These are phyloP conservation scores for Eristalis tenax DNA, from an alignment of 2,888 invertebrate genomes.

Conservation along the genomic window DNA sequence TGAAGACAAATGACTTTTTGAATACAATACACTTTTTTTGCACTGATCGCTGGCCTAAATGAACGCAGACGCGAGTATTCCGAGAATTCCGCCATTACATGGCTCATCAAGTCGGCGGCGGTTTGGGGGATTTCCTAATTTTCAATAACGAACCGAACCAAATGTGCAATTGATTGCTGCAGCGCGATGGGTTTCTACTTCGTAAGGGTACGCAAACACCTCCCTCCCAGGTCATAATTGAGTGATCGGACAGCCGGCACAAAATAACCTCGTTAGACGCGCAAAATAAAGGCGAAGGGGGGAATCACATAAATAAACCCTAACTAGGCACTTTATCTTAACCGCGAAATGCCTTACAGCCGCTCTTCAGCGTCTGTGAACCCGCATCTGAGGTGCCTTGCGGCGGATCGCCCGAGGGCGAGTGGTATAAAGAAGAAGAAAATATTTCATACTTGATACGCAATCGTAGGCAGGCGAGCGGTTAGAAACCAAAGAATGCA, in stretches of 20 bases:
- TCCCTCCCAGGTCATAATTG: neutral
- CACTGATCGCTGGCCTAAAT: neutral
- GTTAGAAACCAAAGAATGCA: slow-evolving; percentile 55
- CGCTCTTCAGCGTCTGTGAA: slow-evolving; percentile 23
- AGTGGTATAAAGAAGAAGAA: slow-evolving; percentile 5
- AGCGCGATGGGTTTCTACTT: neutral
- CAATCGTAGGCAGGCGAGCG: slow-evolving; percentile 46
- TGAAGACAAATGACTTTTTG: slow-evolving; percentile 14
- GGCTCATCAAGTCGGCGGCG: neutral
- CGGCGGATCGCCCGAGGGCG: slow-evolving; percentile 27
- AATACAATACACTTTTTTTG: neutral
- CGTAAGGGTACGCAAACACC: neutral
- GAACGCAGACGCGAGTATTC: neutral
- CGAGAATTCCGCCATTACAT: neutral
- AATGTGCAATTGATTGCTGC: neutral
- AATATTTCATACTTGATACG: slow-evolving; percentile 31
- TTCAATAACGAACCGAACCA: neutral
- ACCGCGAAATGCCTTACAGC: slow-evolving; percentile 56
- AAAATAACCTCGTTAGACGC: neutral
- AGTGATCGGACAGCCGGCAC: neutral
- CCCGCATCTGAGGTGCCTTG: slow-evolving; percentile 45
- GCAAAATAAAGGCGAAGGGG: neutral
- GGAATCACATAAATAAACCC: slow-evolving; percentile 34
- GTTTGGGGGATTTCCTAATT: neutral
- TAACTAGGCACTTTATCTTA: slow-evolving; percentile 38